phyloP scores from a whole-genome alignment of 2,113 vertebrate species.

The Aptenodytes forsteri region DNA sequence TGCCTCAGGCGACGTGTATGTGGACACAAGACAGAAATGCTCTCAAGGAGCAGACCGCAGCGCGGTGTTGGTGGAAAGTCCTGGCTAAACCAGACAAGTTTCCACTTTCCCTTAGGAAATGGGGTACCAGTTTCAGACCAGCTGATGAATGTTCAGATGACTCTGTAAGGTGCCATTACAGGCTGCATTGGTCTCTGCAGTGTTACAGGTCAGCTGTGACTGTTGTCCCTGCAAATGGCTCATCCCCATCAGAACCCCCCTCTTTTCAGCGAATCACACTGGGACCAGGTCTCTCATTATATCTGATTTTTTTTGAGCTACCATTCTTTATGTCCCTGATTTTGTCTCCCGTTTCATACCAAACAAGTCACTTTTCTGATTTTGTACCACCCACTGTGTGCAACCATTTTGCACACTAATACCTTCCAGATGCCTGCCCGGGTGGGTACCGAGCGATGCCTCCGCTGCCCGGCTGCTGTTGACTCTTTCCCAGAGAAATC shows the following conservation, averaged over 20 bases:
- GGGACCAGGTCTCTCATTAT: not conserved
- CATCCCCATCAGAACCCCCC: not conserved
- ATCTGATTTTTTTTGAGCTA: not conserved
- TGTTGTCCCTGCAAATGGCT: not conserved
- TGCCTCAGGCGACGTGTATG: accelerated
- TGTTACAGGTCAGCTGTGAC: not conserved
- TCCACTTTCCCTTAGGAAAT: not conserved
- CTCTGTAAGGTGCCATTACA: not conserved
- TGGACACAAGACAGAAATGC: not conserved
- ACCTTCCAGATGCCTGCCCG: not conserved
- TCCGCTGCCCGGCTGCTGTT: accelerated
- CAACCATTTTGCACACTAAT: not conserved
- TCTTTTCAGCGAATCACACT: accelerated
- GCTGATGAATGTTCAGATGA: accelerated
- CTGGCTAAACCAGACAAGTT: not conserved
- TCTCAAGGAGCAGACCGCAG: not conserved
- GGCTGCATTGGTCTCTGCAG: not conserved
- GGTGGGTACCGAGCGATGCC: not conserved
- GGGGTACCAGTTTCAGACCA: accelerated
- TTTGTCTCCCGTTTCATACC: not conserved
- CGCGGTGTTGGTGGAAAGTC: accelerated
- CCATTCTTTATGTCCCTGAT: not conserved
- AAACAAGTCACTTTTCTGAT: not conserved
- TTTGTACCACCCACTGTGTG: not conserved
- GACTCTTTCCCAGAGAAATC: not conserved